Evolutionary conservation across 2,113 vertebrate genomes (phyloP).

Genomic region (Chloebia gouldiae): DNA sequence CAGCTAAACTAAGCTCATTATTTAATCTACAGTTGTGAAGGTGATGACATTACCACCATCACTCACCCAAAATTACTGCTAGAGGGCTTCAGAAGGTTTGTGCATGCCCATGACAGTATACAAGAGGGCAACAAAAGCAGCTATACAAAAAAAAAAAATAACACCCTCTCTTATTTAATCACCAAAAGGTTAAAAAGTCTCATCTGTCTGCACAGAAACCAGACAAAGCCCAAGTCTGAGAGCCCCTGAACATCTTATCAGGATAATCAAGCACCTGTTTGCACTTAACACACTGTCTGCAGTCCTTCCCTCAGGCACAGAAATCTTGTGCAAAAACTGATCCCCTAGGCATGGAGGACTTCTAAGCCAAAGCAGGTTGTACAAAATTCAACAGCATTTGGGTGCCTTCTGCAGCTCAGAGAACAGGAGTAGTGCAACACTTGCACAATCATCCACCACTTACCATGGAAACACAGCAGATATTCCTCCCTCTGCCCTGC

Average conservation of each 20-base stretch:
- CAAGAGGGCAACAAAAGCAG: not conserved
- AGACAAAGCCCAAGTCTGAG: not conserved
- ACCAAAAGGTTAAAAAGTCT: not conserved
- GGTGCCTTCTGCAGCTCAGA: not conserved
- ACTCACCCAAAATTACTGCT: not conserved
- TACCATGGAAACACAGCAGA: slow-evolving; percentile 96
- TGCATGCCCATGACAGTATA: not conserved
- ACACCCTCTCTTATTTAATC: not conserved
- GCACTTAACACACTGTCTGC: not conserved
- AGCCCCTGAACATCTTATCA: not conserved
- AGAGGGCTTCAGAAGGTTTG: not conserved
- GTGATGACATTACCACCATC: not conserved
- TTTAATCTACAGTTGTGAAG: not conserved
- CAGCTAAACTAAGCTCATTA: not conserved
- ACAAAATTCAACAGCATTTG: not conserved
- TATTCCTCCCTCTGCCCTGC: slow-evolving; percentile 93
- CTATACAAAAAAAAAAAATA: not conserved
- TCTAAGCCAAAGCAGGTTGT: not conserved
- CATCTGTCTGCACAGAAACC: not conserved
- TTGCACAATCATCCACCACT: not conserved
- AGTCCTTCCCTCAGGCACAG: not conserved
- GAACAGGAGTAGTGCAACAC: not conserved
- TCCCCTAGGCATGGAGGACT: not conserved
- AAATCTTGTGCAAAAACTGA: not conserved
- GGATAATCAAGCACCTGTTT: not conserved